phyloP scores from a whole-genome alignment of 2,113 vertebrate species.

The Thymallus thymallus region DNA sequence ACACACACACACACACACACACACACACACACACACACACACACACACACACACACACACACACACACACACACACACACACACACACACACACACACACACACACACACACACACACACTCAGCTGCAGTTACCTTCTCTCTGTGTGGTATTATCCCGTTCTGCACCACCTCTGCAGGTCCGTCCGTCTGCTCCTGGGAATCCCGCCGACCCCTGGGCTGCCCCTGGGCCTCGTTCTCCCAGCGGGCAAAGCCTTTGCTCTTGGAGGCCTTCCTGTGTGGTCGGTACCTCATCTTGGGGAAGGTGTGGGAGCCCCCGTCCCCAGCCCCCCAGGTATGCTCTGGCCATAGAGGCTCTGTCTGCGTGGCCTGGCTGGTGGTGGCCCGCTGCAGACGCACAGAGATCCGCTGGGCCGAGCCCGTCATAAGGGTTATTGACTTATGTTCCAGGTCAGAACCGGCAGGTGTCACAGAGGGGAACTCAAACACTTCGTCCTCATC shows the following conservation, averaged over 20 bases:
- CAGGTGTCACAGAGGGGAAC: slow-evolving; percentile 77
- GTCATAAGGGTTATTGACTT: slow-evolving; percentile 92
- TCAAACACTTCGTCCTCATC: slow-evolving; percentile 91
- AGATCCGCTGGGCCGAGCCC: slow-evolving; percentile 90
- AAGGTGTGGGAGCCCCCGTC: slow-evolving; percentile 91
- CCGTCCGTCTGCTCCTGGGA: slow-evolving; percentile 54
- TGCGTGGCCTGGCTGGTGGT: slow-evolving; percentile 94
- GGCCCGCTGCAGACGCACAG: slow-evolving; percentile 86
- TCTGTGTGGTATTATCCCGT: slow-evolving; percentile 65
- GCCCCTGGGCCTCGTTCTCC: slow-evolving; percentile 82
- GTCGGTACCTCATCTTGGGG: slow-evolving; percentile 92
- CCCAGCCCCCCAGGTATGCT: slow-evolving; percentile 75
- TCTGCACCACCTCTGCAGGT: slow-evolving; percentile 61
- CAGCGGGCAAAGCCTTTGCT: slow-evolving; percentile 89
- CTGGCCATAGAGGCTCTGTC: slow-evolving; percentile 89
- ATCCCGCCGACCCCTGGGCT: slow-evolving; percentile 52
- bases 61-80: too few species aligned
- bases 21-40: too few species aligned
- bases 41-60: too few species aligned
- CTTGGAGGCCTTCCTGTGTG: slow-evolving; percentile 83
- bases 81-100: not conserved
- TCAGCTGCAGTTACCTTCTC: slow-evolving; percentile 75
- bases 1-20: too few species aligned
- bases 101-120: slow-evolving; percentile 30
- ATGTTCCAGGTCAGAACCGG: slow-evolving; percentile 73